Evolutionary conservation across 2,888 invertebrate genomes (phyloP).

Genomic region (Dynastes tityus): DNA sequence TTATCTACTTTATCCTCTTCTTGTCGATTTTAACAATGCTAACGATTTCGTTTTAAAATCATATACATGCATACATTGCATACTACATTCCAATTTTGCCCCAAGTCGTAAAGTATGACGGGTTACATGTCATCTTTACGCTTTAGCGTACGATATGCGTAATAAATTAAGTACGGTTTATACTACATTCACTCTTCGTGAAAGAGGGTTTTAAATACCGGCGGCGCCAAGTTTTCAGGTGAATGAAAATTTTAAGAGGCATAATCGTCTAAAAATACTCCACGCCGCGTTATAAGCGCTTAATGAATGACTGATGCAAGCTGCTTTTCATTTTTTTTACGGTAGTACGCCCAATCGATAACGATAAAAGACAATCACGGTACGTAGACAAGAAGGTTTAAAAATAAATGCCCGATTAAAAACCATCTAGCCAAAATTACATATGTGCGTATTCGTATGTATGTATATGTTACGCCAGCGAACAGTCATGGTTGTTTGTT

Average conservation of each 20-base stretch:
- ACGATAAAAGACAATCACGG: constrained; percentile 34
- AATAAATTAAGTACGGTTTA: constrained; percentile 5
- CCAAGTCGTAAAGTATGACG: background rate
- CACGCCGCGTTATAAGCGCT: constrained; percentile 10
- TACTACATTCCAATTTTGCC: background rate
- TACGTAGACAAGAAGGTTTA: constrained; percentile 30
- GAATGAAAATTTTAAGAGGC: constrained; percentile 28
- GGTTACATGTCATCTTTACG: background rate
- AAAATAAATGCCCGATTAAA: constrained; percentile 34
- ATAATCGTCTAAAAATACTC: constrained; percentile 28
- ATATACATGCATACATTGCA: no score
- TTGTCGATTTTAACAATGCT: no score
- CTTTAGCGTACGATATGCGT: background rate
- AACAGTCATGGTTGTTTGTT: constrained; percentile 30
- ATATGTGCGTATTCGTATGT: background rate
- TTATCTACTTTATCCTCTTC: no score
- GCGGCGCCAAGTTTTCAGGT: constrained; percentile 32
- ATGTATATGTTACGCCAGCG: constrained; percentile 1
- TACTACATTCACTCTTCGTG: no score
- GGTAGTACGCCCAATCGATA: constrained; percentile 27
- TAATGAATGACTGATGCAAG: constrained; percentile 26
- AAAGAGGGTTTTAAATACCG: no score
- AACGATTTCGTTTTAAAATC: no score
- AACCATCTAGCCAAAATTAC: constrained; percentile 41
- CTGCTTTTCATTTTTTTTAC: background rate